Conservation (phyloP, 2,888 invertebrate species). For the Cryptus armator region DNA sequence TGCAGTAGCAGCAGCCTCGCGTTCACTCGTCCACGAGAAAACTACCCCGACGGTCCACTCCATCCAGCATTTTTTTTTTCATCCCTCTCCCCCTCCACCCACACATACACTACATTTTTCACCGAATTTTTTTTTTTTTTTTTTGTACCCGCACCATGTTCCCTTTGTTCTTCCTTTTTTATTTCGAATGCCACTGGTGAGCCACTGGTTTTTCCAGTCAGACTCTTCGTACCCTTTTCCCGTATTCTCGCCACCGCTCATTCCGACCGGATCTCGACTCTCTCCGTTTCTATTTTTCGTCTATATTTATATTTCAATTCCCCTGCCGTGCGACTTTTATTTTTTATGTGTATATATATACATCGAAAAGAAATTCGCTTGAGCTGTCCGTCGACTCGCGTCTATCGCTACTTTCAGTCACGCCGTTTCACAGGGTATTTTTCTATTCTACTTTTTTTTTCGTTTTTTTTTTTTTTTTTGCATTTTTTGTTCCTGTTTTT, state of each 20-base stretch:
- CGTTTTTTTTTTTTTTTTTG: background rate
- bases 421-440: constrained; percentile 26
- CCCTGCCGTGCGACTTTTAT: background rate
- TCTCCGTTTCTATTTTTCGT: constrained; percentile 25
- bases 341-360: background rate
- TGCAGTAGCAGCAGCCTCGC: constrained; percentile 28
- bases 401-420: constrained; percentile 22
- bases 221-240: constrained; percentile 30
- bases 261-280: constrained; percentile 46
- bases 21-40: constrained; percentile 51
- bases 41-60: constrained; percentile 51
- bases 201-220: constrained; percentile 22
- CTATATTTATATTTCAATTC: constrained; percentile 32
- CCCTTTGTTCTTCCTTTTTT: constrained; percentile 35
- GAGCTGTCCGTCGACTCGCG: constrained; percentile 2
- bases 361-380: constrained; percentile 27
- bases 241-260: constrained; percentile 6
- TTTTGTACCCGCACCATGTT: constrained; percentile 1
- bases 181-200: constrained; percentile 20
- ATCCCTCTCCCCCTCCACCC: constrained; percentile 10
- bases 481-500: background rate
- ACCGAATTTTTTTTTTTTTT: constrained; percentile 32
- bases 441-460: constrained; percentile 11
- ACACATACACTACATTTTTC: constrained; percentile 17
- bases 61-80: constrained; percentile 38